A percentile compares a stretch with the other conserved stretches of the same genome.
phyloP scores from a whole-genome alignment of 1,140 invertebrate species.

The Euwallacea similis region DNA sequence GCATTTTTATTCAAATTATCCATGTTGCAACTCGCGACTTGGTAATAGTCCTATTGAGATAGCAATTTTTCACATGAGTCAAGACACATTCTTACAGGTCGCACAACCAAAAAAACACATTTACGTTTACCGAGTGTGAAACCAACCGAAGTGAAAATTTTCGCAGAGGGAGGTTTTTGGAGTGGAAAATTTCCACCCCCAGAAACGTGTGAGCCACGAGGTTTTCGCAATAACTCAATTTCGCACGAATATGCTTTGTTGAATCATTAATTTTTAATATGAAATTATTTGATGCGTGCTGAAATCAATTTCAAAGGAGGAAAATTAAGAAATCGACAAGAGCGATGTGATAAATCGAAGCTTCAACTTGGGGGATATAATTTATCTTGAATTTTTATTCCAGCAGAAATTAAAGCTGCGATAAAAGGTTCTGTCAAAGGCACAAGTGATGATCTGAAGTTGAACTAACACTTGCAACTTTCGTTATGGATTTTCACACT shows the following conservation, averaged over 20 bases:
- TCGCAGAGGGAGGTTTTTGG: constrained; percentile 24
- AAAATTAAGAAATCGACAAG: constrained; percentile 19
- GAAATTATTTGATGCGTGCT: constrained; percentile 18
- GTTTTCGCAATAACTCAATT: constrained; percentile 37
- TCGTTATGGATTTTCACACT: too few species aligned
- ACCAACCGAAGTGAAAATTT: constrained; percentile 28
- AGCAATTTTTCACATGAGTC: too few species aligned
- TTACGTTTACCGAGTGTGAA: constrained; percentile 14
- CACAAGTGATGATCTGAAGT: too few species aligned
- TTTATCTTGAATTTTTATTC: too few species aligned
- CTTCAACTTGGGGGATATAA: too few species aligned
- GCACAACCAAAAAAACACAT: constrained; percentile 1
- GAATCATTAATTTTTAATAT: constrained; percentile 36
- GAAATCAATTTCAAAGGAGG: constrained; percentile 17
- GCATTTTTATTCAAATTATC: too few species aligned
- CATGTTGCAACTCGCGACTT: too few species aligned
- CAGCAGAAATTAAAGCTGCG: too few species aligned
- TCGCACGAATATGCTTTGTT: constrained; percentile 25
- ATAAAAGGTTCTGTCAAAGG: too few species aligned
- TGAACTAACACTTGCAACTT: too few species aligned
- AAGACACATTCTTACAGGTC: background rate
- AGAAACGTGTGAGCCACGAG: constrained; percentile 19
- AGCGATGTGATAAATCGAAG: constrained; percentile 8
- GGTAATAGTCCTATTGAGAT: too few species aligned
- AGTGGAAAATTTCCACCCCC: constrained; percentile 30